Conservation (phyloP, 2,888 invertebrate genomes). For the Agrochola lychnidis region DNA sequence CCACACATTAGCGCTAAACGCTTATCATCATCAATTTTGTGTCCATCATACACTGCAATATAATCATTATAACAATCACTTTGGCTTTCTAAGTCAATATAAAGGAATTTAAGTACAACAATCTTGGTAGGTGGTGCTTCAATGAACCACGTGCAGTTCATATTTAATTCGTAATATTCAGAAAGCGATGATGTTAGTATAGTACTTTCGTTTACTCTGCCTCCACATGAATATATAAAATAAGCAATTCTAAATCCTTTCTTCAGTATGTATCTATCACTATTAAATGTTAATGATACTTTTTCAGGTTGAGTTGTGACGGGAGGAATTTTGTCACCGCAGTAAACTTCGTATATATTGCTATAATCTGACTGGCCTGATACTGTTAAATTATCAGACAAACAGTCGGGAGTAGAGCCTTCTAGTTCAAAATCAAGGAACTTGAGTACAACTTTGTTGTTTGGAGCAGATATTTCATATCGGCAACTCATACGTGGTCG, state of each 20-base stretch:
- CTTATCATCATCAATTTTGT: slow-evolving; percentile 76
- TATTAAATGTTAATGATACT: slow-evolving; percentile 88
- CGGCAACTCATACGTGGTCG: slow-evolving; percentile 90
- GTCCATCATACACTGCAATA: slow-evolving; percentile 91
- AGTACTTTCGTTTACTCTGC: slow-evolving; percentile 91
- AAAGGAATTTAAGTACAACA: slow-evolving; percentile 91
- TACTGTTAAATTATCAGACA: slow-evolving; percentile 91
- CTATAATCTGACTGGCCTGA: slow-evolving; percentile 59
- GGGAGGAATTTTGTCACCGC: slow-evolving; percentile 81
- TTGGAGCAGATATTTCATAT: slow-evolving; percentile 91
- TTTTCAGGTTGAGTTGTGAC: slow-evolving; percentile 74
- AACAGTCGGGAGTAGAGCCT: slow-evolving; percentile 80
- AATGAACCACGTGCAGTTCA: slow-evolving; percentile 95
- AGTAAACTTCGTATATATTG: slow-evolving; percentile 69
- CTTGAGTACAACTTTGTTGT: slow-evolving; percentile 86
- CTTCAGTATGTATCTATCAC: slow-evolving; percentile 89
- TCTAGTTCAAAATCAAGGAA: slow-evolving; percentile 91
- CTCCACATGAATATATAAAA: slow-evolving; percentile 93
- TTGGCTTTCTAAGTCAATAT: slow-evolving; percentile 89
- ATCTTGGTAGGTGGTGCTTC: slow-evolving; percentile 92
- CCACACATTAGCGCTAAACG: slow-evolving; percentile 92
- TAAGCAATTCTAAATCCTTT: slow-evolving; percentile 92
- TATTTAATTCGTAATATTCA: slow-evolving; percentile 85
- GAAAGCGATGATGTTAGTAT: slow-evolving; percentile 88
- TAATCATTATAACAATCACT: slow-evolving; percentile 91